Base-by-base conservation (phyloP, 2,113 vertebrate genomes). In the Sinocyclocheilus maitianheensis region DNA sequence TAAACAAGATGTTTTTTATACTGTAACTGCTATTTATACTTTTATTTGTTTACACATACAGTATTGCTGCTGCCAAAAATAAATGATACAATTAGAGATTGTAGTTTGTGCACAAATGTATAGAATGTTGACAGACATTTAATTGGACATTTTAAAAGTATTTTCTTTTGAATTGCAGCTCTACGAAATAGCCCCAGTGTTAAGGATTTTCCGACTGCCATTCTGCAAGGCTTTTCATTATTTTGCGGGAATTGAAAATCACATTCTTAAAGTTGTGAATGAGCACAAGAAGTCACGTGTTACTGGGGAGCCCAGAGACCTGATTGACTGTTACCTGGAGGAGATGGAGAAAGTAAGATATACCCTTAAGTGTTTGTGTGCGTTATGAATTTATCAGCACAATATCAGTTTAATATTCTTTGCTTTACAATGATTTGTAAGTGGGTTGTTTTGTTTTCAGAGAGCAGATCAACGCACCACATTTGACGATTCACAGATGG, bases 401-500 rank as follows among this genome's bases (percentile, higher is more conserved):
- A 18, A 22, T 51, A 18, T 67, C 4, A 51, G 16, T 67, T 81
- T 9, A 65, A 65, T 5, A 11, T 24, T 24, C 6, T 46, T 65
- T 43, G 11, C 46, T 3, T 62, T 62, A 53, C 22, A 53, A 8
- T 51, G 46, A 26, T 20, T 34, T 26, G 46, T 14, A 13, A 37
- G 24, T 55, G 55, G 18, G n/a, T 40, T 11, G 1, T 58, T 58
- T 30, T 76, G 12, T 20, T 71, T 69, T 16, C n/a, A 85, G 65
- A 72, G 48, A 46, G 48, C 48, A 80, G 65, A 80, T 72, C 63
- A 80, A 72, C 4, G 10, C 65, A 81, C 72, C 20, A 83, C 60
- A 22, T 95, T 96, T 77, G 8, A 20, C 3, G 90, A 94, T 6
- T 85, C 93, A 18, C 90, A 93, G 11, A 90, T 96, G 0, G 2